Evolutionary conservation across 2,797 vertebrate genomes (phyloP).

Genomic region (Microctenopoma stevenorrisi): DNA sequence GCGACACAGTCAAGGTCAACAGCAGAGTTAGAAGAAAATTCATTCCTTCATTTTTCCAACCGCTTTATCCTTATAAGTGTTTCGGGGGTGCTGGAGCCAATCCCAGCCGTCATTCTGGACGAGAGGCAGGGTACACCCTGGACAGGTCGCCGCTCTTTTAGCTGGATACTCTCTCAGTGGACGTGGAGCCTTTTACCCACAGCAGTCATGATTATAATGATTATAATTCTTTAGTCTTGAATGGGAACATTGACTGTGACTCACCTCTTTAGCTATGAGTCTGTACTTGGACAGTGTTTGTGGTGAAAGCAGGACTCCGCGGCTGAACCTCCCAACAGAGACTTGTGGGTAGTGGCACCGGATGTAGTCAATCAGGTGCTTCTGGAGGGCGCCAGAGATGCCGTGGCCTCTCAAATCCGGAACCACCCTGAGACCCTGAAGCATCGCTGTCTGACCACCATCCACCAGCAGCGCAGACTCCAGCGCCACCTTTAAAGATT

Average conservation of each 20-base stretch:
- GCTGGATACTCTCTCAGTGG: too few relatives aligned
- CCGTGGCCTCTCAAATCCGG: constrained; percentile 16
- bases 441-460: not conserved
- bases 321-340: constrained; percentile 8
- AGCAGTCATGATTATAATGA: too few relatives aligned
- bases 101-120: too few relatives aligned
- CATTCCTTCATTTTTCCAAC: too few relatives aligned
- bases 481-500: constrained; percentile 21
- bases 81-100: too few relatives aligned
- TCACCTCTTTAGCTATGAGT: constrained; percentile 24
- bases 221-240: too few relatives aligned
- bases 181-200: too few relatives aligned
- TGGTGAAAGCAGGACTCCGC: constrained; percentile 6
- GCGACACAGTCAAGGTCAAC: not conserved
- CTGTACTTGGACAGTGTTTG: constrained; percentile 14
- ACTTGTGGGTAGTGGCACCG: constrained; percentile 8
- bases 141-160: too few relatives aligned
- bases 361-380: constrained; percentile 4
- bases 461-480: constrained; percentile 22
- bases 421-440: constrained; percentile 32
- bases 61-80: too few relatives aligned
- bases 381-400: constrained; percentile 2
- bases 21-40: too few relatives aligned
- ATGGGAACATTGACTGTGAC: not conserved
- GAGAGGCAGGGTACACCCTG: too few relatives aligned